These are phyloP conservation scores for Pinctada fucata DNA, from an alignment of 2,888 invertebrate species.

Conservation along the genomic window DNA sequence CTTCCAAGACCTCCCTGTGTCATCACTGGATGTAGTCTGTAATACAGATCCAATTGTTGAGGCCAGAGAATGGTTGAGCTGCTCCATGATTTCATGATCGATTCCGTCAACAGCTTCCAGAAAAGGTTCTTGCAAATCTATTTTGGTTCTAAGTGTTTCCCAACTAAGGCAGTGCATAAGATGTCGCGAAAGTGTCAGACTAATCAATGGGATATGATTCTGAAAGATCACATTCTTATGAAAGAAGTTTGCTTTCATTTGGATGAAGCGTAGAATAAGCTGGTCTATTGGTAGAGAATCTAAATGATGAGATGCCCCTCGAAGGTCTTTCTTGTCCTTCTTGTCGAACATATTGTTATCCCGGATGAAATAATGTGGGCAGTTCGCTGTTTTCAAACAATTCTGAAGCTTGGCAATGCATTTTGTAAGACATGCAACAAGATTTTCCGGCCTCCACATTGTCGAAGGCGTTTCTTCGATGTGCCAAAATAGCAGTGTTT, in stretches of 20 bases:
- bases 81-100: background rate
- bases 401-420: background rate
- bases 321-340: background rate
- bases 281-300: background rate
- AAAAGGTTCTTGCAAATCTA: too few relatives aligned
- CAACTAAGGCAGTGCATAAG: background rate
- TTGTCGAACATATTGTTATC: background rate
- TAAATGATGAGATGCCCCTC: background rate
- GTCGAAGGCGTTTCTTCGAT: background rate
- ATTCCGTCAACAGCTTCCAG: background rate
- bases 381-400: background rate
- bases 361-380: background rate
- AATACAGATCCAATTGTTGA: background rate
- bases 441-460: background rate
- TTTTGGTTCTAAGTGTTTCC: background rate
- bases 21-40: background rate
- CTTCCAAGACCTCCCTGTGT: background rate
- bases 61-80: background rate
- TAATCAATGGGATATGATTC: background rate
- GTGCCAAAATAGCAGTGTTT: background rate
- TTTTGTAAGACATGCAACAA: background rate
- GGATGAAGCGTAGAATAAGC: background rate
- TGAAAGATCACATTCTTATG: background rate
- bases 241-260: background rate
- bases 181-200: background rate